Base-by-base conservation (phyloP, 2,113 vertebrate species). In the Glaucidium brasilianum region DNA sequence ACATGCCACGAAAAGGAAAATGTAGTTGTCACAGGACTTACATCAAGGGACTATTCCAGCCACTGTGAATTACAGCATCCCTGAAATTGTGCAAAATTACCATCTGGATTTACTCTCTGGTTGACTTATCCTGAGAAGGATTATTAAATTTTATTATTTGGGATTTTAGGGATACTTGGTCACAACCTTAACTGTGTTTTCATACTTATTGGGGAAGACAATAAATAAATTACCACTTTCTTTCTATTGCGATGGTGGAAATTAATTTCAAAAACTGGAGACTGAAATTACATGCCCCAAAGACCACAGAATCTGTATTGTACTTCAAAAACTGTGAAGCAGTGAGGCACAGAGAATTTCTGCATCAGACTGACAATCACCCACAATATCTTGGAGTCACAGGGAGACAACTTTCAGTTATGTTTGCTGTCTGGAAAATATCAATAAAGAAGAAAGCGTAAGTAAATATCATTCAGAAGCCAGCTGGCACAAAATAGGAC, bases 341-440 rank as follows among this genome's bases (percentile, higher is more conserved):
- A 90, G 39, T 45, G 53, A 88, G 71, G 75, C 58, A 85, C 43
- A 43, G 62, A 68, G 50, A 76, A 85, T 80, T 90, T 88, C 53
- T 76, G 78, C 85, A 88, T 80, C 67, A 73, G 60, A 32, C 58
- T 88, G 78, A 79, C 71, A 92, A 82, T 88, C 53, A 80, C 34
- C 34, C 59, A 39, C n/a, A 62, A 10, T 53, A 53, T 58, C 75
- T 55, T 62, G 45, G 53, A 85, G 50, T 76, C 75, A 66, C 25
- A 53, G 34, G 26, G 34, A 64, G 1, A 82, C 67, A 90, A 92
- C 41, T 76, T 92, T 43, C 58, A 78, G 81, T 60, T 75, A 47
- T 75, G 43, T 93, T 91, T 95, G 85, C 82, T 82, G 53, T 37
- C 82, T 92, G 82, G 53, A 94, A 97, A 90, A 83, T 72, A 73